These are phyloP conservation scores for Ficedula albicollis DNA, from an alignment of 2,797 vertebrate species.

Conservation along the genomic window DNA sequence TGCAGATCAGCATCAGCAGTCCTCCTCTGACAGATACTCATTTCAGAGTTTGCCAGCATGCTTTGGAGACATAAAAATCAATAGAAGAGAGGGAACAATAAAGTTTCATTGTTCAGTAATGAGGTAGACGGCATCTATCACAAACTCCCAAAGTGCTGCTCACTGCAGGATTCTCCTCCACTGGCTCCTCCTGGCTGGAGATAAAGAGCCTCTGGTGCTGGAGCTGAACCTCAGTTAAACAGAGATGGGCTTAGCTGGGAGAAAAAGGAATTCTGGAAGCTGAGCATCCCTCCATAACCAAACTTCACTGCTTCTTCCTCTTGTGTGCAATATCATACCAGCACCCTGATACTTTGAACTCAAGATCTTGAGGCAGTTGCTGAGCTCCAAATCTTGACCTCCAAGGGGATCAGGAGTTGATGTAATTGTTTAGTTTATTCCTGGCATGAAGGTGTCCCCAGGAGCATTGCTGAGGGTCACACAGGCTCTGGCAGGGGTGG, in stretches of 20 bases:
- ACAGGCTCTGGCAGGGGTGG: background rate
- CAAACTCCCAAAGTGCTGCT: slow-evolving; percentile 61
- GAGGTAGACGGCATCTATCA: slow-evolving; percentile 55
- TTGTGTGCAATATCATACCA: fast-evolving
- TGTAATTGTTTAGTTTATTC: background rate
- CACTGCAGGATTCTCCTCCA: slow-evolving; percentile 35
- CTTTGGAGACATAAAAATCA: slow-evolving; percentile 68
- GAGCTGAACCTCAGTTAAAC: background rate
- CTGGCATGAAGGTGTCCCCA: fast-evolving
- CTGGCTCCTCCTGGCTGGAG: background rate
- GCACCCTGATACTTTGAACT: background rate
- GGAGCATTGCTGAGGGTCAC: fast-evolving
- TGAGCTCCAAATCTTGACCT: background rate
- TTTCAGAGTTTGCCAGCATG: slow-evolving; percentile 44
- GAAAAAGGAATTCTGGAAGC: background rate
- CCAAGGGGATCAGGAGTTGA: background rate
- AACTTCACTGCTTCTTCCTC: background rate
- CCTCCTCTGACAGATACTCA: slow-evolving; percentile 58
- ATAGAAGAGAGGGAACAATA: slow-evolving; percentile 67
- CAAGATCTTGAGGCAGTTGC: background rate
- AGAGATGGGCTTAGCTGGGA: background rate
- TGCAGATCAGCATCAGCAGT: background rate
- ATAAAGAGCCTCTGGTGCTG: background rate
- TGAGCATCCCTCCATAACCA: background rate
- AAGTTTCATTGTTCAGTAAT: slow-evolving; percentile 67